A percentile compares a stretch with the other conserved stretches of the same genome.
phyloP scores from a whole-genome alignment of 2,113 vertebrate species.

The Melanostigma gelatinosum region DNA sequence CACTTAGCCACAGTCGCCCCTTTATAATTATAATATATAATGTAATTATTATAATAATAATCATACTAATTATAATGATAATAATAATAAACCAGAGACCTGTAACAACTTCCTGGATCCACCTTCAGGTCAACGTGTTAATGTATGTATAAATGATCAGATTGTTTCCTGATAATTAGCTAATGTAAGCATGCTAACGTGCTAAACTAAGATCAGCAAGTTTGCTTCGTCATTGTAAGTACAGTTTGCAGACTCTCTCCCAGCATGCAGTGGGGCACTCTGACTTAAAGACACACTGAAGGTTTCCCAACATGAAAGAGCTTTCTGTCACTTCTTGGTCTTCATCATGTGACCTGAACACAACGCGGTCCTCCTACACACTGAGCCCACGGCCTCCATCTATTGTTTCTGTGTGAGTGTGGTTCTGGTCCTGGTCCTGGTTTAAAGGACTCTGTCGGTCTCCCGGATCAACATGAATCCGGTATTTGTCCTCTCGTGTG shows the following conservation, averaged over 20 bases:
- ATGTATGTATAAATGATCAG: too few species aligned
- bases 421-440: background rate
- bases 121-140: too few species aligned
- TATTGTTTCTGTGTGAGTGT: constrained; percentile 30
- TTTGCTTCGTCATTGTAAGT: background rate
- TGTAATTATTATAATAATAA: too few species aligned
- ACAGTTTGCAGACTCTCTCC: background rate
- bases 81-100: too few species aligned
- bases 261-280: constrained; percentile 19
- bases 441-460: background rate
- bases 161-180: background rate
- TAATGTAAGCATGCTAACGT: background rate
- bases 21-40: too few species aligned
- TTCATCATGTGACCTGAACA: constrained; percentile 48
- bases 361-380: constrained; percentile 22
- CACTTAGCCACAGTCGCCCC: too few species aligned
- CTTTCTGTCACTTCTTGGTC: constrained; percentile 16
- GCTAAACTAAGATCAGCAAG: background rate
- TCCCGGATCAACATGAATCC: background rate
- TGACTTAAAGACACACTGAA: background rate
- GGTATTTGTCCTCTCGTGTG: background rate
- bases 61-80: too few species aligned
- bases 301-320: constrained; percentile 13
- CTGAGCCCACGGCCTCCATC: constrained; percentile 27
- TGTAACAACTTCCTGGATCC: too few species aligned